Evolutionary conservation across 2,797 vertebrate genomes (phyloP).

Genomic region (Avahi laniger): DNA sequence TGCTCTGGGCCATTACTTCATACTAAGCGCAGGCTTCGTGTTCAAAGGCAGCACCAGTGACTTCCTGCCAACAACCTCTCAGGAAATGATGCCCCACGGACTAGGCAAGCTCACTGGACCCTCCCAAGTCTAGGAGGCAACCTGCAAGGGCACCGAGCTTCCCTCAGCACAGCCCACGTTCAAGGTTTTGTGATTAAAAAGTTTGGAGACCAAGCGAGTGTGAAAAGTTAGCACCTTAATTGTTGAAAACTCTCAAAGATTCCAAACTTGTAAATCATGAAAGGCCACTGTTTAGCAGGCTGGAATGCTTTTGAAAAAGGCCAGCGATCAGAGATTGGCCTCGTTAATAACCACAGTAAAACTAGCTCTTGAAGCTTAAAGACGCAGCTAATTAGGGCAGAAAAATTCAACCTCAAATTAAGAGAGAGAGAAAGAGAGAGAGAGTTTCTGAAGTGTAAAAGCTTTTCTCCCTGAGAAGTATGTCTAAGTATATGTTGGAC

Average conservation of each 20-base stretch:
- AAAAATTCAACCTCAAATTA: constrained; percentile 83
- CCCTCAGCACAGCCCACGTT: not conserved
- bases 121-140: not conserved
- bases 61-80: constrained; percentile 48
- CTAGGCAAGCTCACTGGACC: not conserved
- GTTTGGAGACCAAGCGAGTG: constrained; percentile 48
- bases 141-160: not conserved
- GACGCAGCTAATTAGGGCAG: constrained; percentile 84
- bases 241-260: constrained; percentile 82
- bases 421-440: constrained; percentile 55
- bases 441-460: constrained; percentile 64
- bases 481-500: constrained; percentile 82
- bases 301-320: constrained; percentile 78
- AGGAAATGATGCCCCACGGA: not conserved
- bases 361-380: constrained; percentile 81
- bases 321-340: constrained; percentile 79
- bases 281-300: constrained; percentile 80
- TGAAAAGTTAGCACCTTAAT: constrained; percentile 77
- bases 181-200: constrained; percentile 68
- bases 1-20: not conserved
- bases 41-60: not conserved
- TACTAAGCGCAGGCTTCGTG: not conserved
- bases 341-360: constrained; percentile 82
- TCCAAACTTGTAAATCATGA: constrained; percentile 83
- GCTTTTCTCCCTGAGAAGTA: constrained; percentile 79